phyloP scores from a whole-genome alignment of 2,113 vertebrate species.

The Maccullochella peelii region DNA sequence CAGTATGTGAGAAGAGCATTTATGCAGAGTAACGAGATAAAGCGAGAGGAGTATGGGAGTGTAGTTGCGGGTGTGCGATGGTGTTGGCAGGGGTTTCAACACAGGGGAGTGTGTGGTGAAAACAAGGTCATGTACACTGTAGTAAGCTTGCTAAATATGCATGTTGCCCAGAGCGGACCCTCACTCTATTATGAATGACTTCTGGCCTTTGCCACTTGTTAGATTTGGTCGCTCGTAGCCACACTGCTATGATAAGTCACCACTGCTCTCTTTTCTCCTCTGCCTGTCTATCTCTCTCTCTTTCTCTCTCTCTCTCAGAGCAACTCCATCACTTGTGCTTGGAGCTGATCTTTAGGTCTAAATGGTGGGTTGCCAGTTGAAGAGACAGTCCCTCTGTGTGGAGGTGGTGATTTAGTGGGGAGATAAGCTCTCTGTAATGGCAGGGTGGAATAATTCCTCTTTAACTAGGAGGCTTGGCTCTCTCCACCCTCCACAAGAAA shows the following conservation, averaged over 20 bases:
- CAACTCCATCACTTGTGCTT: conserved; percentile 82
- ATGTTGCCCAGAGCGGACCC: conserved; percentile 24
- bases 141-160: conserved; percentile 54
- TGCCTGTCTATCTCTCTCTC: background rate
- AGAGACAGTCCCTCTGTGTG: conserved; percentile 83
- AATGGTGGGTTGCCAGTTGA: conserved; percentile 88
- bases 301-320: conserved; percentile 26
- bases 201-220: conserved; percentile 54
- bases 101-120: conserved; percentile 53
- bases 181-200: conserved; percentile 57
- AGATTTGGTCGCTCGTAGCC: conserved; percentile 42
- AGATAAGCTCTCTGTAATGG: conserved; percentile 93
- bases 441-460: conserved; percentile 91
- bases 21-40: background rate
- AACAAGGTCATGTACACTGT: conserved; percentile 58
- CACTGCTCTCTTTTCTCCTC: conserved; percentile 33
- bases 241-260: conserved; percentile 60
- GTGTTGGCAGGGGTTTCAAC: conserved; percentile 57
- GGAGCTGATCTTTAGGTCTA: conserved; percentile 86
- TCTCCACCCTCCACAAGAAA: conserved; percentile 76
- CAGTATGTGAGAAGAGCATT: background rate
- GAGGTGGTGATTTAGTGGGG: conserved; percentile 91
- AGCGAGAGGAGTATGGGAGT: background rate
- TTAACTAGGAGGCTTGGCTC: conserved; percentile 83
- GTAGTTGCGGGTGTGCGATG: conserved; percentile 37